Percentiles rank a stretch among this genome's conserved stretches.
These are phyloP conservation scores for Molorchus minor DNA, from an alignment of 2,888 invertebrate species.

Conservation along the genomic window DNA sequence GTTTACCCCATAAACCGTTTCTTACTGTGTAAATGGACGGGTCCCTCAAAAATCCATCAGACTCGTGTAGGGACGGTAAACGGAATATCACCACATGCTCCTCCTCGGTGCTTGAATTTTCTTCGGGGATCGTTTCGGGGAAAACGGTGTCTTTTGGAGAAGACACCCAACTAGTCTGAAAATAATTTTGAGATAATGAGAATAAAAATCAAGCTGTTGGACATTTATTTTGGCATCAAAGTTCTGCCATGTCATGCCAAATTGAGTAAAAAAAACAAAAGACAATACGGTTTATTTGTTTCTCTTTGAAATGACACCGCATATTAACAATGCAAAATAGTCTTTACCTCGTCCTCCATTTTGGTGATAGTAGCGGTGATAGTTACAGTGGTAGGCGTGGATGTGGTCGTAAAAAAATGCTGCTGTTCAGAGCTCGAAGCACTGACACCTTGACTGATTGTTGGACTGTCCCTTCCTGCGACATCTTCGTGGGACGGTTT, in stretches of 20 bases:
- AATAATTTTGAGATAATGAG: conserved; percentile 27
- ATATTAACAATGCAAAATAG: conserved; percentile 2
- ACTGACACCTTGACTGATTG: conserved; percentile 66
- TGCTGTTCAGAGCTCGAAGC: conserved; percentile 56
- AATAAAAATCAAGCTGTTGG: background rate
- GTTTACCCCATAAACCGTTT: conserved; percentile 1
- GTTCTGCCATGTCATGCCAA: too few species aligned
- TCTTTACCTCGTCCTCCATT: conserved; percentile 68
- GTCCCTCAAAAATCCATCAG: conserved; percentile 77
- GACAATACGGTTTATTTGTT: too few species aligned
- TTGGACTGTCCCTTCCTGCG: conserved; percentile 67
- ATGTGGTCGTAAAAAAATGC: conserved; percentile 60
- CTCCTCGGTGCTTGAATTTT: conserved; percentile 91
- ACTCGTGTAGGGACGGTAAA: conserved; percentile 77
- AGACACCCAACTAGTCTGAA: conserved; percentile 78
- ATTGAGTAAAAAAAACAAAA: too few species aligned
- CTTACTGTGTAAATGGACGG: conserved; percentile 82
- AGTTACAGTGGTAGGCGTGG: conserved; percentile 56
- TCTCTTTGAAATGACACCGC: too few species aligned
- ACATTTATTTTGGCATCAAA: background rate
- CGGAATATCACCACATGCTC: conserved; percentile 92
- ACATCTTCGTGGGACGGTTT: conserved; percentile 56
- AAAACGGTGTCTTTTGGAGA: conserved; percentile 89
- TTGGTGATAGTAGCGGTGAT: conserved; percentile 62
- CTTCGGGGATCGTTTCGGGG: conserved; percentile 92